phyloP scores from a whole-genome alignment of 2,888 invertebrate species.

The Ophion costatus region DNA sequence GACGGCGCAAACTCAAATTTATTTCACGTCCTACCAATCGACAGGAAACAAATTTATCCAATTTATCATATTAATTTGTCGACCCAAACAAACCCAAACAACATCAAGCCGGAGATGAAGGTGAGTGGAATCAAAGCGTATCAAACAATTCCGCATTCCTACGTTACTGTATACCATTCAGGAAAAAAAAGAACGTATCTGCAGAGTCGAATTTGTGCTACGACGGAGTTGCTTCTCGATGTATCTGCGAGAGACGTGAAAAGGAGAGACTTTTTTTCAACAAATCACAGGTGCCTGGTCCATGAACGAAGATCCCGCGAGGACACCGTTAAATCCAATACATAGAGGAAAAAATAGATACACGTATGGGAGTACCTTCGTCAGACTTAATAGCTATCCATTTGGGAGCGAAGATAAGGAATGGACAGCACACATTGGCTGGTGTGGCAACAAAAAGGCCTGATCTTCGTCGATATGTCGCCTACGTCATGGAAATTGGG shows the following conservation, averaged over 20 bases:
- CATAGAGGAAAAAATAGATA: neutral
- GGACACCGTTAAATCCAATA: conserved; percentile 63
- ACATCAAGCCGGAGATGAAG: neutral
- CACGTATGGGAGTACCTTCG: conserved; percentile 8
- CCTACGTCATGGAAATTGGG: neutral
- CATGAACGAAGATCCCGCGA: conserved; percentile 50
- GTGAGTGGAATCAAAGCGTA: neutral
- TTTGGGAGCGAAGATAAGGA: conserved; percentile 53
- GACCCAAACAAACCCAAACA: neutral
- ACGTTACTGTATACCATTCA: neutral
- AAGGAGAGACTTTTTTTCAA: neutral
- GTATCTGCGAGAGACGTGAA: neutral
- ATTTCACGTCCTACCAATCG: neutral
- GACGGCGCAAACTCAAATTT: conserved; percentile 1
- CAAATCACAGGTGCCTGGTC: conserved; percentile 34
- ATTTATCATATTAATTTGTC: conserved; percentile 11
- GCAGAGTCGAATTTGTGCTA: neutral
- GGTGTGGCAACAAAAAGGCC: neutral
- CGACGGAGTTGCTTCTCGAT: conserved; percentile 6
- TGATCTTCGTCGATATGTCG: neutral
- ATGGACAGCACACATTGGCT: conserved; percentile 6
- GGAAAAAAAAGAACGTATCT: conserved; percentile 22
- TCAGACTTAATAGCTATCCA: conserved; percentile 50
- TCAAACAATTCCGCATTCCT: conserved; percentile 42
- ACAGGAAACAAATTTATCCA: neutral